These are phyloP conservation scores for Rallus crepitans DNA, from an alignment of 2,797 vertebrate genomes.

Conservation along the genomic window DNA sequence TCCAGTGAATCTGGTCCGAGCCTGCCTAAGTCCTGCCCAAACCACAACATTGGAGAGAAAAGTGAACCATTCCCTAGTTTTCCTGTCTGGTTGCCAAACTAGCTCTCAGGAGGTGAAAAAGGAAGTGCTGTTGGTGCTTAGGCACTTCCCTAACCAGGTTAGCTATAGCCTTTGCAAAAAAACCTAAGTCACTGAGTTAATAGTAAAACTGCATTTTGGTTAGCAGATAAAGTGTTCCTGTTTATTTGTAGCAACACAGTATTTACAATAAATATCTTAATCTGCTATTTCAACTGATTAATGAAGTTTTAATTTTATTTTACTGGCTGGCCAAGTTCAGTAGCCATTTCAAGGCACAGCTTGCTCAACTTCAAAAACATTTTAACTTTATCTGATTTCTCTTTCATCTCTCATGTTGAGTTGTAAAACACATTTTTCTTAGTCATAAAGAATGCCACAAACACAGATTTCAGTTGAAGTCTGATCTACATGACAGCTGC, in stretches of 20 bases:
- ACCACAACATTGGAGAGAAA: neutral
- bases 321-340: neutral
- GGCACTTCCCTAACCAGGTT: neutral
- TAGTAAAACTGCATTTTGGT: neutral
- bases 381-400: conserved; percentile 7
- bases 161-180: neutral
- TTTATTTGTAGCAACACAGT: neutral
- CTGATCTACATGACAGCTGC: conserved; percentile 38
- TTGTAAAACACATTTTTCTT: conserved; percentile 23
- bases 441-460: neutral
- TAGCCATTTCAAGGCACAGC: neutral
- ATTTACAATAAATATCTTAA: neutral
- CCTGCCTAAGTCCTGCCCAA: neutral
- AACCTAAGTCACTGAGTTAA: neutral
- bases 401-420: neutral
- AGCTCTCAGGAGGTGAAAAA: neutral
- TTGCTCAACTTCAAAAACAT: neutral
- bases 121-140: neutral
- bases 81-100: neutral
- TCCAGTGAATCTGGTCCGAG: neutral
- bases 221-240: neutral
- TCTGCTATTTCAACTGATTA: neutral
- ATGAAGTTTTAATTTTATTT: neutral
- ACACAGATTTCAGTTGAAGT: conserved; percentile 14
- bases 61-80: neutral